These are phyloP conservation scores for Rhadinocentrus ornatus DNA, from an alignment of 2,797 vertebrate species.

Conservation along the genomic window DNA sequence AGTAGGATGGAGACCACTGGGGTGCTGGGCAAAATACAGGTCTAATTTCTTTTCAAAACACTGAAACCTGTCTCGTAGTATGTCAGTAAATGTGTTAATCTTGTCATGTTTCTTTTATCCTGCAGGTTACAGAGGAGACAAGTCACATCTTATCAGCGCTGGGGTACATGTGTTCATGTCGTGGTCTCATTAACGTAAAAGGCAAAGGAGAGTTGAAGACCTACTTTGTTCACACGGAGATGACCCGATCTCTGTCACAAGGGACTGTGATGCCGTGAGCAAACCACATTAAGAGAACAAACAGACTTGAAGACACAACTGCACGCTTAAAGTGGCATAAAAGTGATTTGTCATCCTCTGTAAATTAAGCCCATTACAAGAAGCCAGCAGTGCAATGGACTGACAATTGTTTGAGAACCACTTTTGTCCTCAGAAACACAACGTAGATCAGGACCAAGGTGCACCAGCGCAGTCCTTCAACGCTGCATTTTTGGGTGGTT, in stretches of 20 bases:
- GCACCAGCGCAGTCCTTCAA: slow-evolving; percentile 36
- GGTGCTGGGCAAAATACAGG: slow-evolving; percentile 97
- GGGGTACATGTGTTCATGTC: slow-evolving; percentile 94
- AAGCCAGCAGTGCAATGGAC: slow-evolving; percentile 42
- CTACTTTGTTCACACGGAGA: slow-evolving; percentile 96
- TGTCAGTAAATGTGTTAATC: background rate
- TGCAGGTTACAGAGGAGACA: slow-evolving; percentile 95
- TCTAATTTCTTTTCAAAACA: slow-evolving; percentile 46
- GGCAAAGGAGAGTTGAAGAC: slow-evolving; percentile 98
- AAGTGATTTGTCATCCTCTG: slow-evolving; percentile 52
- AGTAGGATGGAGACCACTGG: slow-evolving; percentile 98
- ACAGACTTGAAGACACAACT: slow-evolving; percentile 35
- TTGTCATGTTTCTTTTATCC: background rate
- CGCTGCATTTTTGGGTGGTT: slow-evolving; percentile 34
- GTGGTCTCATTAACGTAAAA: slow-evolving; percentile 98
- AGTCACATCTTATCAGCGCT: slow-evolving; percentile 86
- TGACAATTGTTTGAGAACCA: slow-evolving; percentile 28
- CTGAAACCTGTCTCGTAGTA: background rate
- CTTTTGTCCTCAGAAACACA: slow-evolving; percentile 49
- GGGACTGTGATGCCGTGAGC: slow-evolving; percentile 92
- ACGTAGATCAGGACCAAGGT: slow-evolving; percentile 29
- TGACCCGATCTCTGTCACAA: slow-evolving; percentile 94
- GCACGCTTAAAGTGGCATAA: slow-evolving; percentile 43
- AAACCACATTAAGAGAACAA: slow-evolving; percentile 1
- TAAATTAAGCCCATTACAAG: slow-evolving; percentile 61